Evolutionary conservation across 2,888 invertebrate genomes (phyloP).

Genomic region (Periphyllus acericola): DNA sequence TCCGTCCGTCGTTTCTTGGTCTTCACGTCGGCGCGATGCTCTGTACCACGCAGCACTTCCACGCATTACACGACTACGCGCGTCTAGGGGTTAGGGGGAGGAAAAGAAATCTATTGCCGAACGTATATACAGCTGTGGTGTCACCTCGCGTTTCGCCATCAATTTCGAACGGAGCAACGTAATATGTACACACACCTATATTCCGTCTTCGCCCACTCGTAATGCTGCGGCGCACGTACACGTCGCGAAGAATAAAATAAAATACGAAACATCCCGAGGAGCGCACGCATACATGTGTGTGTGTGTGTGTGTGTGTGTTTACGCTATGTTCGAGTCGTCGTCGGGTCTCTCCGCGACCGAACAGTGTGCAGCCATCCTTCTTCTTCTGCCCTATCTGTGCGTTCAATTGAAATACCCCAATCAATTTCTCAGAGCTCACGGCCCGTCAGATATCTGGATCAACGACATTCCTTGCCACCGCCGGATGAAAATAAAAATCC

Average conservation of each 20-base stretch:
- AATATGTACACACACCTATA: not conserved
- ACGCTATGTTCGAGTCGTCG: not conserved
- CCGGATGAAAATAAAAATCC: constrained; percentile 19
- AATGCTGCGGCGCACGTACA: not conserved
- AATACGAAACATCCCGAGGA: not conserved
- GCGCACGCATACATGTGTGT: not conserved
- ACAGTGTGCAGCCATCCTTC: not conserved
- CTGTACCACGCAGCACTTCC: not conserved
- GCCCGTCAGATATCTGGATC: constrained; percentile 38
- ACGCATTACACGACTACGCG: not conserved
- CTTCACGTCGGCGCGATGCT: not conserved
- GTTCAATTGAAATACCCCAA: constrained; percentile 47
- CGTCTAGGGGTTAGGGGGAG: not conserved
- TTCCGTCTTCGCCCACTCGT: too few relatives aligned
- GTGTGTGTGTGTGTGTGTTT: not conserved
- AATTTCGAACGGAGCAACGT: constrained; percentile 13
- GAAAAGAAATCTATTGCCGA: constrained; percentile 39
- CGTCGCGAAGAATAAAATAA: not conserved
- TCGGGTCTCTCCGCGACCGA: not conserved
- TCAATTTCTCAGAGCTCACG: constrained; percentile 25
- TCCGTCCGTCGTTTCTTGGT: constrained; percentile 1
- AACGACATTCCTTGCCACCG: not conserved
- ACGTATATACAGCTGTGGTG: not conserved
- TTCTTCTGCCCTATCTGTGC: not conserved
- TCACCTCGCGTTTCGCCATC: constrained; percentile 37